Evolutionary conservation across 2,888 invertebrate genomes (phyloP), one percentile per base, ranked within the genome.

Genomic region (Yponomeuta cagnagella): DNA sequence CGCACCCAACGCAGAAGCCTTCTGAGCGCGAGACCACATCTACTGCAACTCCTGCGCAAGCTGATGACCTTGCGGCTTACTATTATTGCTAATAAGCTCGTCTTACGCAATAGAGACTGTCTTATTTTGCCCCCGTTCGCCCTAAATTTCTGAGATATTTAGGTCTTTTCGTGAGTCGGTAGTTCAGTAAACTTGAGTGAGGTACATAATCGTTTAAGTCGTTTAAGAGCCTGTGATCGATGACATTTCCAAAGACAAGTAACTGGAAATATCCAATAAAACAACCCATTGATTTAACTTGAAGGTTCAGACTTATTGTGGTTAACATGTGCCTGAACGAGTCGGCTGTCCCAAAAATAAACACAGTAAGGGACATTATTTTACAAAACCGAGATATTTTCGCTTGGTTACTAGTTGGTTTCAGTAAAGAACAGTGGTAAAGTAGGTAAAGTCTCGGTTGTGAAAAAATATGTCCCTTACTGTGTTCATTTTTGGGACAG

Each of bases 21-120:
- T 58, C 52, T 58, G 43, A 70, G 63, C 64, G 48, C 70, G 64
- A 43, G 43, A 64, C 31, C n/a, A 31, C 75, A 78, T 74, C 76
- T 77, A 76, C 81, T 82, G 82, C 80, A 82, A 78, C 80, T 77
- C 78, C 77, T 78, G 75, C 77, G 81, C 81, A 82, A 87, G 82
- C 83, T 82, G 88, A 74, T 82, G 89, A 89, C 91, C 91, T 91
- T 90, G 88, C 81, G 80, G 80, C 78, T 80, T 81, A 87, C 86
- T 82, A 85, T 87, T 88, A 88, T 89, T 89, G 87, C 87, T 89
- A 87, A 88, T 87, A 87, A 86, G 82, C 80, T 79, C 76, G 79
- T 79, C 77, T 90, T 89, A 88, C 86, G 89, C 88, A 90, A 91
- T 52, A 31, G 43, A 69, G 63, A 63, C 31, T 68, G 52, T 69